A percentile compares a stretch with the other conserved stretches of the same genome.
Evolutionary conservation across 2,888 invertebrate genomes (phyloP).

Genomic region (Blastobasis lacticolella): DNA sequence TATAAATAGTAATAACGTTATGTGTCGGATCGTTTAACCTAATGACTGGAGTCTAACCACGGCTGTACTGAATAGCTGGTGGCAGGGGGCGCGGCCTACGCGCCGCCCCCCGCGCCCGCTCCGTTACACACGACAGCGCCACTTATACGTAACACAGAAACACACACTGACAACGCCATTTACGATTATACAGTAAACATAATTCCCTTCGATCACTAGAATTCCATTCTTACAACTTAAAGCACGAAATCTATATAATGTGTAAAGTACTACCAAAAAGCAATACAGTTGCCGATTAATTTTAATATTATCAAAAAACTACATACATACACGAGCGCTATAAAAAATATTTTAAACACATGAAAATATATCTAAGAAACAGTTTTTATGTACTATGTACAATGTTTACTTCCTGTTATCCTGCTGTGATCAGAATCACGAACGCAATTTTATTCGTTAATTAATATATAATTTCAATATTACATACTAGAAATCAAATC

Average conservation of each 20-base stretch:
- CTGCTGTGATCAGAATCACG: conserved; percentile 37
- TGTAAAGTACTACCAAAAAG: conserved; percentile 26
- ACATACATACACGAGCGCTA: conserved; percentile 25
- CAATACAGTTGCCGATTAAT: conserved; percentile 19
- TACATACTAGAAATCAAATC: conserved; percentile 61
- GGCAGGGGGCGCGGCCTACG: too few relatives aligned
- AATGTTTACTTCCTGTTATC: conserved; percentile 27
- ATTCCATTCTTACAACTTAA: conserved; percentile 26
- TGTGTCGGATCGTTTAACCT: conserved; percentile 46
- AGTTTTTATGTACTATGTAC: conserved; percentile 27
- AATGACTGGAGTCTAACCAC: conserved; percentile 69
- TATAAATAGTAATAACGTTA: conserved; percentile 55
- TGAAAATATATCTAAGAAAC: conserved; percentile 11
- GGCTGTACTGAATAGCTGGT: conserved; percentile 22
- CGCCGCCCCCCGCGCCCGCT: too few relatives aligned
- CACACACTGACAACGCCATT: too few relatives aligned
- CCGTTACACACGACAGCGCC: too few relatives aligned
- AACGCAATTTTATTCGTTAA: conserved; percentile 36
- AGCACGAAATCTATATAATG: conserved; percentile 60
- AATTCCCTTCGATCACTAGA: too few relatives aligned
- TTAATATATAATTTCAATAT: conserved; percentile 29
- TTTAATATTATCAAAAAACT: conserved; percentile 32
- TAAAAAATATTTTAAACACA: too few relatives aligned
- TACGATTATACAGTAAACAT: too few relatives aligned
- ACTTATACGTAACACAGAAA: too few relatives aligned